Conservation (phyloP, 2,888 invertebrate genomes). For the Acleris laterana region DNA sequence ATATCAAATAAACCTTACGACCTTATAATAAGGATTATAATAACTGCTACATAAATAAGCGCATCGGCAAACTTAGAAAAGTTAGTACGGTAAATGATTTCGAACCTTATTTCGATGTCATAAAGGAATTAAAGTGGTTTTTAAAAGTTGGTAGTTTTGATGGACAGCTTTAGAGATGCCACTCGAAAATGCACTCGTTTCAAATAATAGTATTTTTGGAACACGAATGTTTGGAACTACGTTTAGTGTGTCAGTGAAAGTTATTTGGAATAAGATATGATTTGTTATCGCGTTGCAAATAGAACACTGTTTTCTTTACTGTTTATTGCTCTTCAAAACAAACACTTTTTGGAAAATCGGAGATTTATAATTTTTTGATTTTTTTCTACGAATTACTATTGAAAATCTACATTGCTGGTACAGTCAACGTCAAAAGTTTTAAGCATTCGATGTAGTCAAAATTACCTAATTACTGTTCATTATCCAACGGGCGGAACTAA, state of each 20-base stretch:
- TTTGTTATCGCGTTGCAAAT: no score
- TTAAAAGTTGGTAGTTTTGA: conserved; percentile 6
- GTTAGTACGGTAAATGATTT: neutral
- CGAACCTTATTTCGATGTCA: neutral
- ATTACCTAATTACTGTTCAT: no score
- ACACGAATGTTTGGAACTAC: conserved; percentile 20
- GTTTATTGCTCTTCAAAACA: no score
- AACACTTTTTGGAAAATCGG: no score
- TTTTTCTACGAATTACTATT: no score
- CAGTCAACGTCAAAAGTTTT: no score
- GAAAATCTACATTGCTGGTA: no score
- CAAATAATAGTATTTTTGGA: conserved; percentile 29
- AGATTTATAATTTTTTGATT: no score
- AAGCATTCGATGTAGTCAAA: no score
- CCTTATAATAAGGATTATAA: conserved; percentile 17
- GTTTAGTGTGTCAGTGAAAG: conserved; percentile 11
- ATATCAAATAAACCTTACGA: conserved; percentile 33
- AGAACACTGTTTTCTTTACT: no score
- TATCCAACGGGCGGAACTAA: no score
- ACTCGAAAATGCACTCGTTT: conserved; percentile 53
- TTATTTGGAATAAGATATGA: neutral
- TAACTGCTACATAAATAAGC: conserved; percentile 13
- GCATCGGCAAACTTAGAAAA: neutral
- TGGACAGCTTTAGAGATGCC: conserved; percentile 38
- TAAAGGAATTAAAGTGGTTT: neutral